Percentiles rank a stretch among this genome's conserved stretches.
Conservation (phyloP, 2,888 invertebrate genomes). For the Mamestra brassicae region DNA sequence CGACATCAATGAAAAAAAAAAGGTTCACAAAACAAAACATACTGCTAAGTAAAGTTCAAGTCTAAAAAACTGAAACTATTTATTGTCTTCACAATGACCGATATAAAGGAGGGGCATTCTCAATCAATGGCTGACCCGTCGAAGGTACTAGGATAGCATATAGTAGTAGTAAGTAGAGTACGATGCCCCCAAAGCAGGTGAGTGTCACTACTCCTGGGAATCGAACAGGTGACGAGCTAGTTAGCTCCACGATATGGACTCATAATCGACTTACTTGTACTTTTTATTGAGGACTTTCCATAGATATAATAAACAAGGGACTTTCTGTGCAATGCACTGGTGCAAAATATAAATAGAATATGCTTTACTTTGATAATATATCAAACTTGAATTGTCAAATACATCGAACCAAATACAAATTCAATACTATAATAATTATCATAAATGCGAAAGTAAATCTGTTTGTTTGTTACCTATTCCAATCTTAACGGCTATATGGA, state of each 20-base stretch:
- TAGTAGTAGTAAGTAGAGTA: not conserved
- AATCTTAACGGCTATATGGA: too few relatives aligned
- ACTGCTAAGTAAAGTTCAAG: too few relatives aligned
- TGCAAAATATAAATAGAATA: not conserved
- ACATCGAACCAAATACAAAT: too few relatives aligned
- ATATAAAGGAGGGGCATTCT: slow-evolving; percentile 14
- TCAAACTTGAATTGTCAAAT: too few relatives aligned
- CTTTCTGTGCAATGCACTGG: not conserved
- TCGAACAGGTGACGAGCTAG: slow-evolving; percentile 21
- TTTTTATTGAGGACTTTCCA: slow-evolving; percentile 39
- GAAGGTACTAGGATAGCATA: slow-evolving; percentile 30
- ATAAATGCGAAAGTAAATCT: too few relatives aligned
- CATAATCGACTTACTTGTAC: slow-evolving; percentile 30
- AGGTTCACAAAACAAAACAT: not conserved
- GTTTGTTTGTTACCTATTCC: too few relatives aligned
- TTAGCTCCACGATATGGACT: not conserved
- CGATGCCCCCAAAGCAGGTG: slow-evolving; percentile 45
- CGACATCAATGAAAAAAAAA: too few relatives aligned
- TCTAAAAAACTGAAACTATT: too few relatives aligned
- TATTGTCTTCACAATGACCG: not conserved
- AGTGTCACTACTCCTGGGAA: slow-evolving; percentile 57
- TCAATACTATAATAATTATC: too few relatives aligned
- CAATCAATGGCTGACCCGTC: slow-evolving; percentile 5
- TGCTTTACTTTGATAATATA: not conserved
- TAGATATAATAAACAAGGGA: too few relatives aligned